A percentile compares a stretch with the other conserved stretches of the same genome.
Conservation (phyloP, 2,113 vertebrate species). For the Strix uralensis region DNA sequence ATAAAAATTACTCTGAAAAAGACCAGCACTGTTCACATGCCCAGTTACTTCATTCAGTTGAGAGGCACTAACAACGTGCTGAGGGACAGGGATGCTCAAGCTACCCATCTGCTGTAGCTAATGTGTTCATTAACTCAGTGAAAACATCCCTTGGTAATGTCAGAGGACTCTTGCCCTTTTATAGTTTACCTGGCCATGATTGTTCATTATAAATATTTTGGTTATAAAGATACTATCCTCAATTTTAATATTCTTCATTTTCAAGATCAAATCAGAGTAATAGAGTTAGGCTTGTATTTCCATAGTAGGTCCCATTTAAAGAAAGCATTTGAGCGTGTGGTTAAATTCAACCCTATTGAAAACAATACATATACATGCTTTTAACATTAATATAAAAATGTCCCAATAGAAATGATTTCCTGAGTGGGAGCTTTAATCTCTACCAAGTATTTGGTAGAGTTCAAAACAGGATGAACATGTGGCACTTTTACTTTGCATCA, state of each 20-base stretch:
- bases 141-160: not conserved
- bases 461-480: slow-evolving; percentile 31
- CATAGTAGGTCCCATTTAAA: not conserved
- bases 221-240: not conserved
- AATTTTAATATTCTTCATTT: not conserved
- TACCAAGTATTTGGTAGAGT: not conserved
- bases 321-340: not conserved
- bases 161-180: not conserved
- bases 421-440: slow-evolving; percentile 24
- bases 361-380: not conserved
- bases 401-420: not conserved
- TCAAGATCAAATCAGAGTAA: not conserved
- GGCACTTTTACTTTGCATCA: slow-evolving; percentile 11
- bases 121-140: not conserved
- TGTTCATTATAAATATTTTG: not conserved
- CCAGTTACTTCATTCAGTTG: not conserved
- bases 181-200: not conserved
- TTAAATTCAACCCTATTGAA: not conserved
- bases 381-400: not conserved
- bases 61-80: not conserved
- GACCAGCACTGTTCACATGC: rapidly evolving
- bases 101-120: not conserved
- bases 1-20: not conserved
- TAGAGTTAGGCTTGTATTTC: not conserved
- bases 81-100: not conserved